phyloP scores from a whole-genome alignment of 2,113 vertebrate species.

The Leuciscus idus region DNA sequence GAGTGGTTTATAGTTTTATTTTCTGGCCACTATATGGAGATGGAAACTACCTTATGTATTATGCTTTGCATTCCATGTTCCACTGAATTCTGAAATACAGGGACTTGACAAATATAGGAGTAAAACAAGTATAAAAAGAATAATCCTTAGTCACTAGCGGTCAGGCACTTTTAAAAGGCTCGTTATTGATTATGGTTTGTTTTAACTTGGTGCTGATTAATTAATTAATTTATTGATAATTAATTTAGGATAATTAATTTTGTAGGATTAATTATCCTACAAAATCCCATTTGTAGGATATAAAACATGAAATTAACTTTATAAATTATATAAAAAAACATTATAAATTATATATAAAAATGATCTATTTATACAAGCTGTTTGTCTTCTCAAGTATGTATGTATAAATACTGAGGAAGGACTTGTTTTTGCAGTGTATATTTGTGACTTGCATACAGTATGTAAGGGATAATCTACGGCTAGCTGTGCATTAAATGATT shows the following conservation, averaged over 20 bases:
- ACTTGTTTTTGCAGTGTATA: too few species aligned
- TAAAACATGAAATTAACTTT: neutral
- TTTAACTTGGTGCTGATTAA: neutral
- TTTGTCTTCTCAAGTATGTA: neutral
- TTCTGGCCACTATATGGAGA: neutral
- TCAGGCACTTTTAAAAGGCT: neutral
- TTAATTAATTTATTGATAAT: too few species aligned
- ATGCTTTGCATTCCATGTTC: neutral
- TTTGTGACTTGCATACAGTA: too few species aligned
- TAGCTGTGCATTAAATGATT: too few species aligned
- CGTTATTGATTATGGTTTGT: slow-evolving; percentile 14
- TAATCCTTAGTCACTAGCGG: neutral
- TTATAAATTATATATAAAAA: too few species aligned
- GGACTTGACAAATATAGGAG: neutral
- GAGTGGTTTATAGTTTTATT: neutral
- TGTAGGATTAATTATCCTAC: too few species aligned
- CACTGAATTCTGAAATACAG: neutral
- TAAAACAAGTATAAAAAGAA: neutral
- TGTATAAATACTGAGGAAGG: too few species aligned
- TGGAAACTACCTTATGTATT: neutral
- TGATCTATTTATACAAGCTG: slow-evolving; percentile 4
- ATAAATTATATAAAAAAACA: too few species aligned
- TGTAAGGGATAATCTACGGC: too few species aligned
- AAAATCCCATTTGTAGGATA: slow-evolving; percentile 17
- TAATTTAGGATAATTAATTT: too few species aligned